Evolutionary conservation across 2,113 vertebrate species (phyloP).

Genomic region (Deroptyus accipitrinus): DNA sequence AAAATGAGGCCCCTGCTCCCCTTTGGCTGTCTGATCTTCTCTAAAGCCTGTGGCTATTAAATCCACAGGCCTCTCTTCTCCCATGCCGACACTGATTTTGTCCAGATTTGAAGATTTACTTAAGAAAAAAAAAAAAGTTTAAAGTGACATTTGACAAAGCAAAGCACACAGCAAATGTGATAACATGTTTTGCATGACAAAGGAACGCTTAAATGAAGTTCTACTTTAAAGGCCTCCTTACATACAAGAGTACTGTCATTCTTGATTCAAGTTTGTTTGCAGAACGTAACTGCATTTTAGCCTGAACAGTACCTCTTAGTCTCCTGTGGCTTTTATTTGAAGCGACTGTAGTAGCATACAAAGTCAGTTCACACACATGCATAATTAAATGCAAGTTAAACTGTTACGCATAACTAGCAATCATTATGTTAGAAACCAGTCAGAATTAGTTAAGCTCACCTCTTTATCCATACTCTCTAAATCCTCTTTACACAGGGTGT

Average conservation of each 20-base stretch:
- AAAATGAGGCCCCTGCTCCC: fast-evolving
- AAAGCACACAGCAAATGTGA: not conserved
- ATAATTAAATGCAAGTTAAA: not conserved
- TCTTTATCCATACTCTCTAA: slow-evolving; percentile 98
- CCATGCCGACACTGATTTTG: not conserved
- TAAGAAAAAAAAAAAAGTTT: not conserved
- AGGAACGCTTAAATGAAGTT: not conserved
- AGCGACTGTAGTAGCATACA: not conserved
- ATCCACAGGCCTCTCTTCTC: not conserved
- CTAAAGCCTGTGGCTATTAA: not conserved
- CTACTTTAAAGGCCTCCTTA: not conserved
- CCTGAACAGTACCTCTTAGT: not conserved
- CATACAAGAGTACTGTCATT: not conserved
- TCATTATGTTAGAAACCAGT: not conserved
- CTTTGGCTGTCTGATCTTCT: not conserved
- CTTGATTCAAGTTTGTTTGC: not conserved
- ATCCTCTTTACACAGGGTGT: slow-evolving; percentile 96
- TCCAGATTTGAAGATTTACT: not conserved
- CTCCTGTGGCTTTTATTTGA: not conserved
- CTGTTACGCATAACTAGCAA: not conserved
- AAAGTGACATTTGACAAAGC: not conserved
- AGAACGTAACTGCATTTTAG: not conserved
- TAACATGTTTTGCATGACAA: not conserved
- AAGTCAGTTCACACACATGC: not conserved
- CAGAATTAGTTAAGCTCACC: slow-evolving; percentile 76